phyloP scores from a whole-genome alignment of 2,113 vertebrate genomes.

The Equus przewalskii region DNA sequence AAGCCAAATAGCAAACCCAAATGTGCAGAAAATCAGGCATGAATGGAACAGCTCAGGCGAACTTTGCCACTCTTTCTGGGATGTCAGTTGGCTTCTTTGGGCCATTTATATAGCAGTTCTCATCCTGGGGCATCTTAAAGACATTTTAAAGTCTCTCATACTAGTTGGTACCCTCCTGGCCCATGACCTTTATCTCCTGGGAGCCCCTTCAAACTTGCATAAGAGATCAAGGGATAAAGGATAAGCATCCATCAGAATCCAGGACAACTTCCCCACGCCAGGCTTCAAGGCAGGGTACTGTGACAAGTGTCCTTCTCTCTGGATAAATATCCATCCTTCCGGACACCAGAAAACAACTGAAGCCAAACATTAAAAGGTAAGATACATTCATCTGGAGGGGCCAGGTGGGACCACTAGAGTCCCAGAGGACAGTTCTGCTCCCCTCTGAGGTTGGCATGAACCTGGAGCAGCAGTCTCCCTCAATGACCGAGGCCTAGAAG shows the following conservation, averaged over 20 bases:
- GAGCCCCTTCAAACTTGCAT: constrained; percentile 12
- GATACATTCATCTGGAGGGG: constrained; percentile 1
- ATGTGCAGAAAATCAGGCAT: neutral
- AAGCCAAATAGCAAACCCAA: constrained; percentile 40
- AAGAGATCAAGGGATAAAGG: constrained; percentile 29
- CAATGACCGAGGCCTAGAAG: neutral
- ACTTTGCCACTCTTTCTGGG: constrained; percentile 18
- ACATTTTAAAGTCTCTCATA: constrained; percentile 46
- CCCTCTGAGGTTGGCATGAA: neutral
- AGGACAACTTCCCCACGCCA: neutral
- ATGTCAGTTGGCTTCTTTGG: neutral
- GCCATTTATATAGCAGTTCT: constrained; percentile 16
- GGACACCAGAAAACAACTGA: constrained; percentile 43
- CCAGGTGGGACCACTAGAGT: neutral
- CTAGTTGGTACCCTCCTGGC: neutral
- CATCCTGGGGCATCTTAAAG: neutral
- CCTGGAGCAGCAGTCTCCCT: neutral
- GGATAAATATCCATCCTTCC: constrained; percentile 52
- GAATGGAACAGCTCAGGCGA: neutral
- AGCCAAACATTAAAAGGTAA: constrained; percentile 52
- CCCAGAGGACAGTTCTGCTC: neutral
- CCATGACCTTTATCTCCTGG: neutral
- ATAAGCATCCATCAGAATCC: constrained; percentile 42
- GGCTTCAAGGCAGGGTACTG: neutral
- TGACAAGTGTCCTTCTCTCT: constrained; percentile 51